phyloP scores from a whole-genome alignment of 2,888 invertebrate genomes.

The Diplazon laetatorius region DNA sequence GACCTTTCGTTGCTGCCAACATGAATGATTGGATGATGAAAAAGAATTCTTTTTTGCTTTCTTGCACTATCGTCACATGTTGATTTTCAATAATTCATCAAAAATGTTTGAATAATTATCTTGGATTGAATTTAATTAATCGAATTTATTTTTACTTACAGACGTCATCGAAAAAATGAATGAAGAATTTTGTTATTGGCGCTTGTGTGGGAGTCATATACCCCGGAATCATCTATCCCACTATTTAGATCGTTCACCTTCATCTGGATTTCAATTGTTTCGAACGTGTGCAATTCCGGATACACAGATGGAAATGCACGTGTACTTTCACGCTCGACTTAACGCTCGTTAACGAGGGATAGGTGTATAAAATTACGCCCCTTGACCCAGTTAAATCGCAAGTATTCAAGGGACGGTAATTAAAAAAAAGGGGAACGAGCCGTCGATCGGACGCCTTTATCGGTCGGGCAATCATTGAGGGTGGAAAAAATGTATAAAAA shows the following conservation, averaged over 20 bases:
- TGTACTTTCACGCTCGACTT: slow-evolving; percentile 21
- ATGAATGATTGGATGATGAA: too few species aligned
- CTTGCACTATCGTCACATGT: too few species aligned
- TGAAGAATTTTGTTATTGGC: too few species aligned
- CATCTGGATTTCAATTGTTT: slow-evolving; percentile 5
- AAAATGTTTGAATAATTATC: too few species aligned
- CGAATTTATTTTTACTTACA: too few species aligned
- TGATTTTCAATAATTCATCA: too few species aligned
- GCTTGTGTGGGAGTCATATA: too few species aligned
- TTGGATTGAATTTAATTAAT: too few species aligned
- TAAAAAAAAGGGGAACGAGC: slow-evolving; percentile 55
- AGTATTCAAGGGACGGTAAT: slow-evolving; percentile 59
- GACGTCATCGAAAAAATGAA: too few species aligned
- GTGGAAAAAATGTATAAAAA: slow-evolving; percentile 15
- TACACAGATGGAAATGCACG: background rate
- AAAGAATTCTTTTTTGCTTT: too few species aligned
- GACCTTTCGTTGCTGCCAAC: too few species aligned
- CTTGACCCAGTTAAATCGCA: slow-evolving; percentile 67
- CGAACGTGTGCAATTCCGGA: background rate
- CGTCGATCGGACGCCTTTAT: background rate
- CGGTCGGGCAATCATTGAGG: slow-evolving; percentile 28
- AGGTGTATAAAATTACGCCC: slow-evolving; percentile 55
- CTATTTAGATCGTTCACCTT: background rate
- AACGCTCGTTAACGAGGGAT: slow-evolving; percentile 63
- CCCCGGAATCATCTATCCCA: too few species aligned